Percentiles rank a stretch among this genome's conserved stretches.
phyloP scores from a whole-genome alignment of 1,140 invertebrate genomes.

The Cydia strobilella region DNA sequence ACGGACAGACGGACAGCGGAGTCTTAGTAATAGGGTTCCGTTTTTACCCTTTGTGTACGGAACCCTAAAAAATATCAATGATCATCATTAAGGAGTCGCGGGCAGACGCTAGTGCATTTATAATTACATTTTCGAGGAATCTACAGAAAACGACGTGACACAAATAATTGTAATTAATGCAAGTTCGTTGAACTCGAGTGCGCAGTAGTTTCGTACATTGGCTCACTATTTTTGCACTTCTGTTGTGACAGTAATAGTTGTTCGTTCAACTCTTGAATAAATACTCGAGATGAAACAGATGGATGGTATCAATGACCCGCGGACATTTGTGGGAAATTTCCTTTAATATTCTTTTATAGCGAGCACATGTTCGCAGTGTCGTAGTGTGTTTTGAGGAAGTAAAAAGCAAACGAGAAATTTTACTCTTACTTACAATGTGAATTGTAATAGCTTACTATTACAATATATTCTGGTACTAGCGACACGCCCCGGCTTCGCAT shows the following conservation, averaged over 20 bases:
- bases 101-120: neutral
- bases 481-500: too few species aligned
- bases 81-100: too few species aligned
- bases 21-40: too few species aligned
- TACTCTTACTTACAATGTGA: neutral
- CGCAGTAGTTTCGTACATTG: conserved; percentile 18
- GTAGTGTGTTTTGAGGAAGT: neutral
- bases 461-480: too few species aligned
- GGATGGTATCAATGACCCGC: conserved; percentile 8
- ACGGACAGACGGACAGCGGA: too few species aligned
- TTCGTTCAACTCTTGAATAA: conserved; percentile 13
- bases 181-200: conserved; percentile 6
- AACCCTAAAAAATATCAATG: too few species aligned
- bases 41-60: too few species aligned
- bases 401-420: neutral
- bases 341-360: conserved; percentile 16
- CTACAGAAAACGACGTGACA: neutral
- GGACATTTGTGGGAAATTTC: neutral
- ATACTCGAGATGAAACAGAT: neutral
- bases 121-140: neutral
- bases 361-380: neutral
- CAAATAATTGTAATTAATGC: neutral
- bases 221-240: conserved; percentile 2
- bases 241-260: conserved; percentile 12
- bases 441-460: too few species aligned